These are phyloP conservation scores for Anguilla megastoma DNA, from an alignment of 2,797 vertebrate species.

Conservation along the genomic window DNA sequence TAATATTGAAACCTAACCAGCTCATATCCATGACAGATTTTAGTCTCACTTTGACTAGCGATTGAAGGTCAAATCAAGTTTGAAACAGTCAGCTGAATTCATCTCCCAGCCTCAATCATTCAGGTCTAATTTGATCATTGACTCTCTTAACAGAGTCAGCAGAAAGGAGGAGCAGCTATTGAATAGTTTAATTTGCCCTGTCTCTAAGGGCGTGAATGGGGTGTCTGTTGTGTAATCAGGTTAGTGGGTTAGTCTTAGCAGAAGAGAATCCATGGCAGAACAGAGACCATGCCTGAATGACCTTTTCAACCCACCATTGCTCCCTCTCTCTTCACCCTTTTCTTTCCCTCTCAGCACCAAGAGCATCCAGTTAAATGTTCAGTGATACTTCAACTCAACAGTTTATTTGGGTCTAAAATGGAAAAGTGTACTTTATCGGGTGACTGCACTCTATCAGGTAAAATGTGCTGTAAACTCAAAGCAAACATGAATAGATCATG, in stretches of 20 bases:
- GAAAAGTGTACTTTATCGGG: not conserved
- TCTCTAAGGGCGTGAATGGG: not conserved
- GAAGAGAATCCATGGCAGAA: conserved; percentile 8
- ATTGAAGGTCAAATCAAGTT: conserved; percentile 59
- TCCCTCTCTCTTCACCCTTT: not conserved
- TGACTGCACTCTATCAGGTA: not conserved
- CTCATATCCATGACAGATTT: not conserved
- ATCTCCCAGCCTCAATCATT: conserved; percentile 67
- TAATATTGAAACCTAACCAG: not conserved
- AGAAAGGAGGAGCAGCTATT: conserved; percentile 68
- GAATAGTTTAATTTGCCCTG: conserved; percentile 50
- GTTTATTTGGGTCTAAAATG: not conserved
- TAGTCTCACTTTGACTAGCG: conserved; percentile 46
- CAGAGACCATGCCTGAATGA: not conserved
- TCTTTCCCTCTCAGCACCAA: conserved; percentile 6
- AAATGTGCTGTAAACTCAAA: not conserved
- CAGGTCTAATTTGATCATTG: conserved; percentile 67
- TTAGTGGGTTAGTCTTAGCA: not conserved
- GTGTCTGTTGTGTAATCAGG: conserved; percentile 22
- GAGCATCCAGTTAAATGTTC: not conserved
- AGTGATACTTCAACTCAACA: not conserved
- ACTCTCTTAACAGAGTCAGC: conserved; percentile 70
- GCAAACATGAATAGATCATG: not conserved
- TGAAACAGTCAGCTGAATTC: conserved; percentile 67
- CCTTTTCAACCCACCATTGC: not conserved